Evolutionary conservation across 2,113 vertebrate genomes (phyloP).

Genomic region (Rhinichthys klamathensis): DNA sequence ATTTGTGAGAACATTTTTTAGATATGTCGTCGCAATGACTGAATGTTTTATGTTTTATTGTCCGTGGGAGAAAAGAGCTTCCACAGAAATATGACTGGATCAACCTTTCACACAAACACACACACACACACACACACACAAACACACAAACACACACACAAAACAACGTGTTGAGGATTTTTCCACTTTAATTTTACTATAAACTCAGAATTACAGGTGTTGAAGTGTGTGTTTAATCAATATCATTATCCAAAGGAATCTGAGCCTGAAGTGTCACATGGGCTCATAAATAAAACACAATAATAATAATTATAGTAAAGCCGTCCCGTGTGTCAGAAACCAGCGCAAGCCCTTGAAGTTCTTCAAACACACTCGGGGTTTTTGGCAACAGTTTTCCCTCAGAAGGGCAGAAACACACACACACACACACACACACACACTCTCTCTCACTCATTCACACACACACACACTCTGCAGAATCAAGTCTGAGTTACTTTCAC

Average conservation of each 20-base stretch:
- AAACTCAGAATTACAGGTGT: slow-evolving; percentile 77
- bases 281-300: slow-evolving; percentile 15
- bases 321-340: slow-evolving; percentile 60
- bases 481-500: slow-evolving; percentile 43
- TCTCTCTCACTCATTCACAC: neutral
- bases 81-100: no score
- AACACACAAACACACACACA: no score
- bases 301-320: slow-evolving; percentile 55
- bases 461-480: slow-evolving; percentile 36
- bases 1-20: no score
- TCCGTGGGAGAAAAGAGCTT: no score
- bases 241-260: slow-evolving; percentile 62
- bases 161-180: neutral
- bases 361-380: slow-evolving; percentile 52
- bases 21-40: no score
- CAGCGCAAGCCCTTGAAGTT: slow-evolving; percentile 77
- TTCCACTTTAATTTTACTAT: slow-evolving; percentile 70
- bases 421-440: no score
- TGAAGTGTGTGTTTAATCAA: slow-evolving; percentile 69
- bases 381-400: no score
- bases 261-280: neutral
- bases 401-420: no score
- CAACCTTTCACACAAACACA: no score
- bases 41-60: no score
- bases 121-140: no score